phyloP scores from a whole-genome alignment of 2,113 vertebrate genomes.

The Addax nasomaculatus region DNA sequence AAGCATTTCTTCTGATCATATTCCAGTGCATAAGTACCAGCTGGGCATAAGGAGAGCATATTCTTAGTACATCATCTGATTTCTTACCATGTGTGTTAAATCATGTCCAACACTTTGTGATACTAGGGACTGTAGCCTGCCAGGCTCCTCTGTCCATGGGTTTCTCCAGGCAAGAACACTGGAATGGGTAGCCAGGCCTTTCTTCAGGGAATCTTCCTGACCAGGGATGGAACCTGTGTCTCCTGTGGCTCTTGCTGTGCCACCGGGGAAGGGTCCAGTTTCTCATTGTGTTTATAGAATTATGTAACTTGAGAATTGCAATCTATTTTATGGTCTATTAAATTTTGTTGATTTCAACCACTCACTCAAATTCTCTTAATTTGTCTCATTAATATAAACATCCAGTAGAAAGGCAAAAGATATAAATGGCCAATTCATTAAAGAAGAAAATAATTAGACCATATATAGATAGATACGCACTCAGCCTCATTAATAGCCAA shows the following conservation, averaged over 20 bases:
- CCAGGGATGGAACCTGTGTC: not conserved
- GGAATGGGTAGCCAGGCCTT: not conserved
- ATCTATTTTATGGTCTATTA: constrained; percentile 18
- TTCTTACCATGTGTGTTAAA: not conserved
- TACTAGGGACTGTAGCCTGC: not conserved
- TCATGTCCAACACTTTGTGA: not conserved
- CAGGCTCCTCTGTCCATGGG: not conserved
- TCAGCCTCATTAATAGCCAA: not conserved
- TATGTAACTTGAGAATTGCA: not conserved
- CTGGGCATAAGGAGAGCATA: not conserved
- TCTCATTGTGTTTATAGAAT: not conserved
- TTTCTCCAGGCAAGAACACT: not conserved
- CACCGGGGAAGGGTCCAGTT: not conserved
- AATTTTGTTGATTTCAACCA: constrained; percentile 2
- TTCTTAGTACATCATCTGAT: not conserved
- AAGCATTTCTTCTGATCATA: not conserved
- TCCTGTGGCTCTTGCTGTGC: not conserved
- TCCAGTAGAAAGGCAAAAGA: not conserved
- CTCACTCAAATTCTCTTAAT: not conserved
- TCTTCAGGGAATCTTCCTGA: not conserved
- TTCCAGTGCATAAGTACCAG: not conserved
- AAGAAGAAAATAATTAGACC: constrained; percentile 11
- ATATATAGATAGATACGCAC: not conserved
- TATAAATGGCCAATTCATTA: not conserved
- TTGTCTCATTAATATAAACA: constrained; percentile 25